A percentile compares a stretch with the other conserved stretches of the same genome.
Evolutionary conservation across 2,797 vertebrate genomes (phyloP).

Genomic region (Rhinichthys osculus): DNA sequence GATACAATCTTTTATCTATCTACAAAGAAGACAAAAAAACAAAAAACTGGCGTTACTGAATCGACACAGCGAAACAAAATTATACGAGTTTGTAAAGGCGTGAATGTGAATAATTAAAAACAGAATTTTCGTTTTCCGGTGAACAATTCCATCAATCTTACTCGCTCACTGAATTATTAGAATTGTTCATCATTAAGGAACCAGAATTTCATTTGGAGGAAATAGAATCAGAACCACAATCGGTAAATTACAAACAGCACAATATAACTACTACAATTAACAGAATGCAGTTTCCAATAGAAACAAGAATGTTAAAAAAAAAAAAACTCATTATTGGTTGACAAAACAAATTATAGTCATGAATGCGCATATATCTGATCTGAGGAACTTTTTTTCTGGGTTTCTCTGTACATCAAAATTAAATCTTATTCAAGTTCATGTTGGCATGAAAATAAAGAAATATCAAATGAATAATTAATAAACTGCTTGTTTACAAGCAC

Average conservation of each 20-base stretch:
- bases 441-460: slow-evolving; percentile 31
- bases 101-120: neutral
- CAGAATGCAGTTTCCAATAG: neutral
- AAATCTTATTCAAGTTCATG: neutral
- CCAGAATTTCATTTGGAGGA: neutral
- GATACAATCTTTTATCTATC: slow-evolving; percentile 27
- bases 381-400: neutral
- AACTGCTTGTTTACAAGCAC: slow-evolving; percentile 27
- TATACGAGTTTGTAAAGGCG: neutral
- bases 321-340: neutral
- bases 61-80: neutral
- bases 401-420: neutral
- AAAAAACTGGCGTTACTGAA: neutral
- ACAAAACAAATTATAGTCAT: neutral
- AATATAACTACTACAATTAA: neutral
- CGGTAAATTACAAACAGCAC: neutral
- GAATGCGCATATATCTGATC: neutral
- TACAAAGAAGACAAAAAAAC: neutral
- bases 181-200: slow-evolving; percentile 1
- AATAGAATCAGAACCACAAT: neutral
- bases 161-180: neutral
- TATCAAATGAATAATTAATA: slow-evolving; percentile 23
- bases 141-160: neutral
- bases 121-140: neutral
- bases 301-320: neutral